phyloP scores from a whole-genome alignment of 2,797 vertebrate genomes.

The Clangula hyemalis region DNA sequence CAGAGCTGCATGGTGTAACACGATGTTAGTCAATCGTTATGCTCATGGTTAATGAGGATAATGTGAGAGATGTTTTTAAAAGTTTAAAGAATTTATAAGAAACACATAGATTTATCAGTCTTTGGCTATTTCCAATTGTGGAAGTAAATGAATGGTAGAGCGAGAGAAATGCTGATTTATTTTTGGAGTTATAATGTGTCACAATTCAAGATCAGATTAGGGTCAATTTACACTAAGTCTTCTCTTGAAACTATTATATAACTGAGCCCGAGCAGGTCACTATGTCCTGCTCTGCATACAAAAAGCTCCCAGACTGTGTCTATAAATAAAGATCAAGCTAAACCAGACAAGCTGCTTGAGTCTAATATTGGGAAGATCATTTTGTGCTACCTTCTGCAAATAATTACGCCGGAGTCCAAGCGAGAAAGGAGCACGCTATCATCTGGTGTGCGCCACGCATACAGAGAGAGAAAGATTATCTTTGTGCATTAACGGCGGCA shows the following conservation, averaged over 20 bases:
- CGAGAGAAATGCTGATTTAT: conserved; percentile 49
- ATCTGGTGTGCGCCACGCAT: neutral
- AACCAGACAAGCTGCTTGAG: conserved; percentile 64
- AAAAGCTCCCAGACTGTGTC: conserved; percentile 29
- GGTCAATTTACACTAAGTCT: conserved; percentile 74
- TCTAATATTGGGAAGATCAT: conserved; percentile 54
- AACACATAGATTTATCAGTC: neutral
- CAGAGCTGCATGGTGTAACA: neutral
- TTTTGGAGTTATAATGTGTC: conserved; percentile 60
- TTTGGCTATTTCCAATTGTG: conserved; percentile 29
- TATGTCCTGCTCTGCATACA: conserved; percentile 44
- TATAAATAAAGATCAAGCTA: conserved; percentile 68
- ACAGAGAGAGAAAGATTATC: neutral
- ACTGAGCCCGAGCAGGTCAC: conserved; percentile 56
- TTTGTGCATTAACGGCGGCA: neutral
- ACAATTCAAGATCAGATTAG: conserved; percentile 69
- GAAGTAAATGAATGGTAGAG: conserved; percentile 31
- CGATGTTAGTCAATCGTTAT: neutral
- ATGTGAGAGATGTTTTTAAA: neutral
- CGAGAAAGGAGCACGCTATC: neutral
- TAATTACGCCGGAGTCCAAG: conserved; percentile 20
- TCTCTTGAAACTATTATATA: conserved; percentile 63
- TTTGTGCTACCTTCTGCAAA: conserved; percentile 53
- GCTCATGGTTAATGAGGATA: neutral
- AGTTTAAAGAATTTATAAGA: neutral